Percentiles rank a stretch among this genome's conserved stretches.
Evolutionary conservation across 2,888 invertebrate species (phyloP).

Genomic region (Aporophyla nigra): DNA sequence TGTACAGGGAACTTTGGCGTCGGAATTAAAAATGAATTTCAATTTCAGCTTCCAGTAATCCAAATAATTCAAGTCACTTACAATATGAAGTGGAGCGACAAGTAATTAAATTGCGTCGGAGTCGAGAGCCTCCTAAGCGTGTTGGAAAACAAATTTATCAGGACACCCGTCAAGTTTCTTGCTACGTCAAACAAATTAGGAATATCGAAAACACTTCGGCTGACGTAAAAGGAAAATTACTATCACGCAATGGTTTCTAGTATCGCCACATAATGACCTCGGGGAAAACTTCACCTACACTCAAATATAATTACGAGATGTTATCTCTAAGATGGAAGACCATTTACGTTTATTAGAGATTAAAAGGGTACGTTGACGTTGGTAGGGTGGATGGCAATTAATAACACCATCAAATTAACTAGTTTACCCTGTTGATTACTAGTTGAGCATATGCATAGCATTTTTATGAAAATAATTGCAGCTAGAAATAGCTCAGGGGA

Average conservation of each 20-base stretch:
- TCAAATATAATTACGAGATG: constrained; percentile 71
- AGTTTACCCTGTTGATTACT: constrained; percentile 59
- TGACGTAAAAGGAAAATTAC: constrained; percentile 60
- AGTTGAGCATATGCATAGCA: constrained; percentile 23
- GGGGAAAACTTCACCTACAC: constrained; percentile 61
- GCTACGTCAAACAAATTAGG: constrained; percentile 46
- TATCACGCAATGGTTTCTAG: constrained; percentile 54
- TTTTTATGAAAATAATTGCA: constrained; percentile 47
- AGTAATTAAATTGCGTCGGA: constrained; percentile 54
- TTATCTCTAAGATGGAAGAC: constrained; percentile 68
- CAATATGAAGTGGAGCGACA: constrained; percentile 52
- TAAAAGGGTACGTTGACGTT: constrained; percentile 63
- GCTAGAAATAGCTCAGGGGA: constrained; percentile 24
- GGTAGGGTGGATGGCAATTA: constrained; percentile 57
- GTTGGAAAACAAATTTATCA: constrained; percentile 43
- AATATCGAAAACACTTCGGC: constrained; percentile 53
- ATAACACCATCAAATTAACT: constrained; percentile 62
- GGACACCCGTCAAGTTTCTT: constrained; percentile 28
- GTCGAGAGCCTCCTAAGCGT: constrained; percentile 26
- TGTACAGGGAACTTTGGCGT: constrained; percentile 45
- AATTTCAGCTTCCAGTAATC: constrained; percentile 46
- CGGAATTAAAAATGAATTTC: constrained; percentile 59
- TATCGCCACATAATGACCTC: constrained; percentile 60
- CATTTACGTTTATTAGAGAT: constrained; percentile 66
- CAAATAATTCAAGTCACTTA: constrained; percentile 55